These are phyloP conservation scores for Phyllostomus discolor DNA, from an alignment of 2,113 vertebrate species.

Conservation along the genomic window DNA sequence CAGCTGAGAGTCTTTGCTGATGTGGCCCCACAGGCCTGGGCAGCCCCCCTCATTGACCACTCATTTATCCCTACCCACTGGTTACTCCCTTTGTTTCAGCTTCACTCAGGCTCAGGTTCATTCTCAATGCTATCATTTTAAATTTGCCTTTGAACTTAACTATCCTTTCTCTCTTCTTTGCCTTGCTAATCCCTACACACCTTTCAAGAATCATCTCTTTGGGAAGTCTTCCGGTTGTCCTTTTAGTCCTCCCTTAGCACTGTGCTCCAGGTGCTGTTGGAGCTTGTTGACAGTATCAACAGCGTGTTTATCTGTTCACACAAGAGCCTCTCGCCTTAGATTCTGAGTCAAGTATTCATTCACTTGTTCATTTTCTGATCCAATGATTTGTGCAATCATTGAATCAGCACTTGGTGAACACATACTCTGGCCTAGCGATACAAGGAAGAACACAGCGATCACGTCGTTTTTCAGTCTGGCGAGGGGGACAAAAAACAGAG, in stretches of 20 bases:
- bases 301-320: background rate
- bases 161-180: background rate
- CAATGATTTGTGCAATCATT: background rate
- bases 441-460: too few relatives aligned
- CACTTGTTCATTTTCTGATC: background rate
- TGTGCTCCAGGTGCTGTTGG: background rate
- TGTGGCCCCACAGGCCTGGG: background rate
- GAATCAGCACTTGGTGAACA: conserved; percentile 34
- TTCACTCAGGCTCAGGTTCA: background rate
- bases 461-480: background rate
- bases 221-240: background rate
- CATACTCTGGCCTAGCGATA: conserved; percentile 12
- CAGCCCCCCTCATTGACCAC: background rate
- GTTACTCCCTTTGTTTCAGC: background rate
- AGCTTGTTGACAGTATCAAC: background rate
- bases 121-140: background rate
- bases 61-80: background rate
- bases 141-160: background rate
- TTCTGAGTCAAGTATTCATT: background rate
- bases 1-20: background rate
- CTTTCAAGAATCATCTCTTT: background rate
- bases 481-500: background rate
- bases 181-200: background rate
- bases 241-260: background rate
- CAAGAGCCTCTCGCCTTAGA: background rate